Evolutionary conservation across 2,797 vertebrate genomes (phyloP), one percentile per base, ranked within the genome.

Genomic region (Percopsis omiscomaycus): DNA sequence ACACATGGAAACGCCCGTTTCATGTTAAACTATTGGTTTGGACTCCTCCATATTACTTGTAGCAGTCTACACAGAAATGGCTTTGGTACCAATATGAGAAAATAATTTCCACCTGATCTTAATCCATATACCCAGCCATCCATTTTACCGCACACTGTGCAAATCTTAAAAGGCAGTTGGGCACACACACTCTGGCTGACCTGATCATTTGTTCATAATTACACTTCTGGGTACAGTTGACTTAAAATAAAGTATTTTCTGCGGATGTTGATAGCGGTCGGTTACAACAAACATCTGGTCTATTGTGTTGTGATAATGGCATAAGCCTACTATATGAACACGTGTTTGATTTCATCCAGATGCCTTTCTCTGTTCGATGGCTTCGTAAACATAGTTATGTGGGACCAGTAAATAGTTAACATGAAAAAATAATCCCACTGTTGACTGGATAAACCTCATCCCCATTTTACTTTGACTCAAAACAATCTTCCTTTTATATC

Each of bases 321-420:
- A 29, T 27, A 12, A 1, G 1, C 3, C 9, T 49, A 14, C 2
- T 64, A 29, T 46, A n/a, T 12, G 57, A 57, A 52, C 32, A 42
- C 48, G 53, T 46, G n/a, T 54, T 11, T 16, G 1, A 37, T 55
- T 73, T 52, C 48, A 10, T 5, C 16, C 37, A 3, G 54, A 58
- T 44, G 48, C 71, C 46, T 74, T 78, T 78, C 54, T 77, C 69
- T 59, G 28, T 32, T 3, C 8, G 48, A 42, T 68, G 69, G 68
- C 59, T 84, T 64, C 62, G 76, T 80, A 75, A 78, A 83, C 74
- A 71, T 9, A 1, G 16, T 64, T 59, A 71, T 59, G 56, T 37
- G 74, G 64, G 59, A 49, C 46, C 63, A 10, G 3, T 61, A 68
- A 77, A 56, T 70, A 63, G 73, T 27, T 22, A 52, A 49, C 51